Conservation (phyloP, 2,888 invertebrate genomes). For the Ischnus inquisitorius region DNA sequence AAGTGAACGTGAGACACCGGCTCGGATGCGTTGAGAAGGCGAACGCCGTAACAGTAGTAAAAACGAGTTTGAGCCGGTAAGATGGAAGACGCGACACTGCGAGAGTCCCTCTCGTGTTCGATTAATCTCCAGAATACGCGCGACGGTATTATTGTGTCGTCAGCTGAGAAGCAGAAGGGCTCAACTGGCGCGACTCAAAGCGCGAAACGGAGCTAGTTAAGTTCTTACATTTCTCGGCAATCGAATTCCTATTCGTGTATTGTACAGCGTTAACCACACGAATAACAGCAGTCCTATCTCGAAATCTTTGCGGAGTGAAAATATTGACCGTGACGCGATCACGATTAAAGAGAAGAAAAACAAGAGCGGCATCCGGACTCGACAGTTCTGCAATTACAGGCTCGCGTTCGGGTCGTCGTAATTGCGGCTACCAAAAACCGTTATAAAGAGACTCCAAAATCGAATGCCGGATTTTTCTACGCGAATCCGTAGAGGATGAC, state of each 20-base stretch:
- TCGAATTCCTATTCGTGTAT: background rate
- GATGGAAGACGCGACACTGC: background rate
- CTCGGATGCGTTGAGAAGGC: slow-evolving; percentile 2
- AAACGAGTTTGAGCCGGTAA: slow-evolving; percentile 2
- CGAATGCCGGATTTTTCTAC: background rate
- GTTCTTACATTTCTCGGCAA: background rate
- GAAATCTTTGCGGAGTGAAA: slow-evolving; percentile 21
- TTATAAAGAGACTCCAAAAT: slow-evolving; percentile 36
- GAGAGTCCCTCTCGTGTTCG: slow-evolving; percentile 1
- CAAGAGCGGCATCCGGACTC: slow-evolving; percentile 16
- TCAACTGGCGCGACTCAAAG: too few species aligned
- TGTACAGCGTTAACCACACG: background rate
- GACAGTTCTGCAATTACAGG: slow-evolving; percentile 42
- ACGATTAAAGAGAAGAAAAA: slow-evolving; percentile 24
- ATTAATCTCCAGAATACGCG: background rate
- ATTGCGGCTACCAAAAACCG: slow-evolving; percentile 48
- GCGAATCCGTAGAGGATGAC: background rate
- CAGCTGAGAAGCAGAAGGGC: too few species aligned
- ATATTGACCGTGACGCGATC: slow-evolving; percentile 35
- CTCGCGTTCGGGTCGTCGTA: slow-evolving; percentile 1
- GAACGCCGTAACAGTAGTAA: background rate
- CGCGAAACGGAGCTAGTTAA: too few species aligned
- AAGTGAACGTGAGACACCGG: slow-evolving; percentile 42
- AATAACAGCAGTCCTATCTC: background rate
- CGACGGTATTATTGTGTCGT: background rate